A percentile compares a stretch with the other conserved stretches of the same genome.
Conservation (phyloP, 2,888 invertebrate species). For the Aspidiotus rigidus region DNA sequence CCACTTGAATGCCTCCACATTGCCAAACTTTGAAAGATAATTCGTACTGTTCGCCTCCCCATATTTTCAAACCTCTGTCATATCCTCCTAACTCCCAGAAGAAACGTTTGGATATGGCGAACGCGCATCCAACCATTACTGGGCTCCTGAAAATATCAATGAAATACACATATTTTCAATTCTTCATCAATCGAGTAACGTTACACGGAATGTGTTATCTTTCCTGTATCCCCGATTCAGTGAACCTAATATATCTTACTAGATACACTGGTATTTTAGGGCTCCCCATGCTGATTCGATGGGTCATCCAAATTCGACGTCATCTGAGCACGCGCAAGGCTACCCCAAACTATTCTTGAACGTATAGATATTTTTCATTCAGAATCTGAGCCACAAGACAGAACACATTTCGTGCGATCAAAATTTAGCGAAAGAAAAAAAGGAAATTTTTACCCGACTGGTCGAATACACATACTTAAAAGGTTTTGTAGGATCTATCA, state of each 20-base stretch:
- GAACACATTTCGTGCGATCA: no score
- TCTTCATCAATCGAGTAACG: neutral
- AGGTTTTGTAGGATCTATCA: constrained; percentile 65
- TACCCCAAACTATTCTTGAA: no score
- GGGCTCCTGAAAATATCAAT: constrained; percentile 58
- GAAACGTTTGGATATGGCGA: constrained; percentile 81
- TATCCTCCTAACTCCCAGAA: constrained; percentile 96
- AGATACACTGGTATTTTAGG: no score
- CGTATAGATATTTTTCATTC: neutral
- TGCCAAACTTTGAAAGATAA: constrained; percentile 98
- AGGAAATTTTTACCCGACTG: neutral
- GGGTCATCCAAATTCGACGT: no score
- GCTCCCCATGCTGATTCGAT: no score
- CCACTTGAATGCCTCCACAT: constrained; percentile 85
- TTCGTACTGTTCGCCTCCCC: constrained; percentile 98
- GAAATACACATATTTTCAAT: neutral
- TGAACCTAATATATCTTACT: no score
- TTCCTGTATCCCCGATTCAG: no score
- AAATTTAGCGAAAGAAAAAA: no score
- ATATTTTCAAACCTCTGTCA: constrained; percentile 78
- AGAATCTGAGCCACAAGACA: no score
- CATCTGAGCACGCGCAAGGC: no score
- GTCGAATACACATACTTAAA: constrained; percentile 56
- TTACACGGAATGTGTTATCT: no score
- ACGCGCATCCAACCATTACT: constrained; percentile 94